Evolutionary conservation across 2,797 vertebrate genomes (phyloP), one percentile per base, ranked within the genome.

Genomic region (Macropodus opercularis): DNA sequence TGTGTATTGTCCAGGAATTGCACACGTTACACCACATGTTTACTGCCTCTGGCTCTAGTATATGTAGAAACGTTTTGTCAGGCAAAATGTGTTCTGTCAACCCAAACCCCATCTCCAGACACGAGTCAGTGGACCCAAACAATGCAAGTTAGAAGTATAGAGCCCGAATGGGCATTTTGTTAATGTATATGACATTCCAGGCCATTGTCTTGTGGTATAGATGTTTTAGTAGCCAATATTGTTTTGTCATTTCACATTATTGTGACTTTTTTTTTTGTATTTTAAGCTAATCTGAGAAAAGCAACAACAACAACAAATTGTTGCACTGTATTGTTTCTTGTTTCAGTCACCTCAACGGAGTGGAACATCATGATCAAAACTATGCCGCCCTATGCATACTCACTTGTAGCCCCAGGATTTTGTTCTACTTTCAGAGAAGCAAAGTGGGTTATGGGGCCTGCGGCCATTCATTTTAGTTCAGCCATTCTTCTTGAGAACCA

Each of bases 391-490:
- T 74, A 61, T 86, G 58, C 67, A 77, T 77, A 59, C 67, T 77
- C 53, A 62, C 79, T 80, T 71, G 77, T 83, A 80, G 81, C 87
- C 83, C 64, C 34, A 40, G 77, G 85, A 79, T 69, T 83, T 72
- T 85, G 85, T 69, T 86, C 87, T 54, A 90, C 69, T 89, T 90
- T 84, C 58, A 72, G 10, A 71, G 32, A 26, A 60, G 75, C 69
- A 80, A 87, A 87, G 81, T 89, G 59, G 84, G 81, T 85, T 86
- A 78, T 46, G 23, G 18, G 19, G 48, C 87, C 74, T 19, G 14
- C 59, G 80, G 86, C 79, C 44, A 34, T 71, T 78, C 29, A 56
- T 81, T 85, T 81, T 79, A 78, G 48, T 80, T 71, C 50, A 77
- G 43, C 61, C 54, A 49, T 76, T 84, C 51, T 83, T 75, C 42